Conservation (phyloP, 2,888 invertebrate species). For the Penaeus monodon region DNA sequence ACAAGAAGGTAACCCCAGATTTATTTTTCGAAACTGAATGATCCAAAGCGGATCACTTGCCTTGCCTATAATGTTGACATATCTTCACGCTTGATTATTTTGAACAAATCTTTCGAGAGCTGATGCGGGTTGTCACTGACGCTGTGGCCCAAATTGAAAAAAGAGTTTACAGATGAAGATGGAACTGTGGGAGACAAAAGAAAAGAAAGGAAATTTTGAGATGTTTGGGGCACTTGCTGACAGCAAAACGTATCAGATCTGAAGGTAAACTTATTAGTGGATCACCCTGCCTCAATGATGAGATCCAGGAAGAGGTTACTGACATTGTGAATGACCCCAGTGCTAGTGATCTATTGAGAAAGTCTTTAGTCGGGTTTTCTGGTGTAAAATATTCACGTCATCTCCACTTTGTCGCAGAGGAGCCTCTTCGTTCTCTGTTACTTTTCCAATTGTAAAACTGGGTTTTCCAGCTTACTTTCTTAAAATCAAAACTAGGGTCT, state of each 20-base stretch:
- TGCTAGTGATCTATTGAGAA: too few species aligned
- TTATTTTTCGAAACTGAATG: too few species aligned
- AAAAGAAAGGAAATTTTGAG: slow-evolving; percentile 28
- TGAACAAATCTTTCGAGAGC: neutral
- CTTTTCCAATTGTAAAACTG: slow-evolving; percentile 1
- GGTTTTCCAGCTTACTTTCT: slow-evolving; percentile 22
- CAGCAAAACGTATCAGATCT: slow-evolving; percentile 24
- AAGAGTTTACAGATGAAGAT: slow-evolving; percentile 26
- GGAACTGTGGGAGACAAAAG: slow-evolving; percentile 1
- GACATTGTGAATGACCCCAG: too few species aligned
- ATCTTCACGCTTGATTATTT: slow-evolving; percentile 27
- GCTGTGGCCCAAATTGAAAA: slow-evolving; percentile 12
- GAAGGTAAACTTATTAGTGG: slow-evolving; percentile 32
- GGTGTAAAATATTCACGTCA: too few species aligned
- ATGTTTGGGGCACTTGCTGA: slow-evolving; percentile 35
- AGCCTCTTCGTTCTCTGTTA: too few species aligned
- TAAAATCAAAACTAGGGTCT: slow-evolving; percentile 20
- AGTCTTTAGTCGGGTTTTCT: too few species aligned
- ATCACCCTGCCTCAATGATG: slow-evolving; percentile 14
- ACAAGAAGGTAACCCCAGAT: slow-evolving; percentile 39
- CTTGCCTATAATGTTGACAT: slow-evolving; percentile 39
- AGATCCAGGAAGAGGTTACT: too few species aligned
- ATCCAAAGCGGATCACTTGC: too few species aligned
- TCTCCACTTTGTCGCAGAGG: too few species aligned
- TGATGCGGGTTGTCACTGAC: neutral